These are phyloP conservation scores for Saccostrea echinata DNA, from an alignment of 1,140 invertebrate species.

Conservation along the genomic window DNA sequence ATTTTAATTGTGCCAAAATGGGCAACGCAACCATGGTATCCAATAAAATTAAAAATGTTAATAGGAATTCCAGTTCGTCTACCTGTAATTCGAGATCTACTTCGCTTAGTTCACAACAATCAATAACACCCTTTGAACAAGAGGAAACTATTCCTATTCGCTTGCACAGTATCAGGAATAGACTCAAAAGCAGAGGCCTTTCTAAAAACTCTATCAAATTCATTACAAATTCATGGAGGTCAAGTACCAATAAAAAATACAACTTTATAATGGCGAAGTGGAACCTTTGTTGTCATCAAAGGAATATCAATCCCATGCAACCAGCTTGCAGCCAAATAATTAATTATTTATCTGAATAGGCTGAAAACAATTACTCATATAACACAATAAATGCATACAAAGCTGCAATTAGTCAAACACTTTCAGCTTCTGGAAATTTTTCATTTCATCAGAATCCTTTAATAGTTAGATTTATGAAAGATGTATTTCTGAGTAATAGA, in stretches of 20 bases:
- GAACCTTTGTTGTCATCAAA: constrained; percentile 49
- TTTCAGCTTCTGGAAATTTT: constrained; percentile 23
- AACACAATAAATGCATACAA: constrained; percentile 50
- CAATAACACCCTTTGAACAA: constrained; percentile 13
- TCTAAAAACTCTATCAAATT: too few species aligned
- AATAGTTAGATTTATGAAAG: constrained; percentile 57
- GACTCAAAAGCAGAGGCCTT: too few species aligned
- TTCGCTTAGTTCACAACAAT: neutral
- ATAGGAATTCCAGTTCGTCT: constrained; percentile 37
- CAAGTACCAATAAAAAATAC: constrained; percentile 52
- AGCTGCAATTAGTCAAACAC: too few species aligned
- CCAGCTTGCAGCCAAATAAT: too few species aligned
- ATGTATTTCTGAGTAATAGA: constrained; percentile 54
- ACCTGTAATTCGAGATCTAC: constrained; percentile 15
- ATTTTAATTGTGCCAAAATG: constrained; percentile 43
- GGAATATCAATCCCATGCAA: constrained; percentile 43
- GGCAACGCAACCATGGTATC: constrained; percentile 46
- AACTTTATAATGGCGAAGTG: constrained; percentile 38
- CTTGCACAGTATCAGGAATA: constrained; percentile 35
- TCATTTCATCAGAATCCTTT: constrained; percentile 33
- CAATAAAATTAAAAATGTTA: constrained; percentile 19
- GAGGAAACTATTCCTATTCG: neutral
- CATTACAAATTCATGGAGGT: constrained; percentile 37
- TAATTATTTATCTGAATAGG: constrained; percentile 44
- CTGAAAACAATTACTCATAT: constrained; percentile 32